Conservation (phyloP, 92 coral and sea anemone genomes). For the Palythoa grandis region DNA sequence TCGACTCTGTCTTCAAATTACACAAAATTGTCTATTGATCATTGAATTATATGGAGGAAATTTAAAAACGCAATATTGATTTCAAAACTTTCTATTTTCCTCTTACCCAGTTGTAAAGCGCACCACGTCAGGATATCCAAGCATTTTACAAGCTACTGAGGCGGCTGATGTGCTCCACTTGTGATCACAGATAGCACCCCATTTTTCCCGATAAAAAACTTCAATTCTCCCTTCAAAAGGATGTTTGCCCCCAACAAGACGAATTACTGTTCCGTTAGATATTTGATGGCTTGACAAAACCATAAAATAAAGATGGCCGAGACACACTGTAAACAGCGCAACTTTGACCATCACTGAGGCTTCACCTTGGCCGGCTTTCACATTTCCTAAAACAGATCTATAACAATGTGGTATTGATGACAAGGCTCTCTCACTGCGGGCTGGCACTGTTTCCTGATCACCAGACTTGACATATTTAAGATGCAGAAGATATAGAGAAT, state of each 20-base stretch:
- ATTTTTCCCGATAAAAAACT: conserved; percentile 66
- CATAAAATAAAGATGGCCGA: background rate
- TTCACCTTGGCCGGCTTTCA: background rate
- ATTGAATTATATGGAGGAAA: background rate
- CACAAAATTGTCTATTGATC: background rate
- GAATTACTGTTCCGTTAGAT: conserved; percentile 32
- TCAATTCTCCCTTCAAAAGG: conserved; percentile 83
- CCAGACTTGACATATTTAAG: background rate
- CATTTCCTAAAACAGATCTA: background rate
- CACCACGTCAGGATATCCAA: conserved; percentile 55
- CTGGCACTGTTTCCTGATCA: background rate
- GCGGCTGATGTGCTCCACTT: conserved; percentile 79
- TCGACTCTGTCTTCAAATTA: background rate
- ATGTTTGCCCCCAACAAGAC: conserved; percentile 84
- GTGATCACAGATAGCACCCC: conserved; percentile 92
- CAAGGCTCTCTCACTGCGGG: background rate
- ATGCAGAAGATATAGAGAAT: too few species aligned
- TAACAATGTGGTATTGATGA: background rate
- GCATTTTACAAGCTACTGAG: conserved; percentile 80
- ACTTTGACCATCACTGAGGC: background rate
- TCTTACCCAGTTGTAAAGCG: conserved; percentile 64
- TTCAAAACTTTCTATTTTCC: background rate
- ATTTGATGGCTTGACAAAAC: background rate
- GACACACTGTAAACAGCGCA: background rate
- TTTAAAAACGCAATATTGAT: background rate